These are phyloP conservation scores for Antedon bifida DNA, from an alignment of 35 echinoderm and acorn worm species.

Conservation along the genomic window DNA sequence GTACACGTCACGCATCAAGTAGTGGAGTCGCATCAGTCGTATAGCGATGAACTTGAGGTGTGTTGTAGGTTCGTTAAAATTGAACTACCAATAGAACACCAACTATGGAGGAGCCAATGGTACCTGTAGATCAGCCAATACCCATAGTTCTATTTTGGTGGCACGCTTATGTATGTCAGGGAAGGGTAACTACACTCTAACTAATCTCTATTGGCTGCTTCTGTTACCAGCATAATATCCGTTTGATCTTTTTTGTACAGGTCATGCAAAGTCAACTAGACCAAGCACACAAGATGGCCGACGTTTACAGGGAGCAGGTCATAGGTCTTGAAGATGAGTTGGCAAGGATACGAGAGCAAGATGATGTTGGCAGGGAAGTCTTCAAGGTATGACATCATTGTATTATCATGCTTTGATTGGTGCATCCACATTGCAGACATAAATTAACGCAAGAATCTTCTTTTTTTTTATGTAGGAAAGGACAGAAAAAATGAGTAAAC, in stretches of 20 bases:
- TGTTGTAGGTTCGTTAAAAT: background rate
- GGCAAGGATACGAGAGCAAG: slow-evolving; percentile 69
- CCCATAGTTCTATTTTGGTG: too few species aligned
- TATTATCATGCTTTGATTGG: too few species aligned
- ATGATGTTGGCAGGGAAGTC: slow-evolving; percentile 87
- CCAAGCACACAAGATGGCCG: slow-evolving; percentile 86
- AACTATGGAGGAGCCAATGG: too few species aligned
- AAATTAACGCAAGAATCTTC: too few species aligned
- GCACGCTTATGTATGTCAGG: too few species aligned
- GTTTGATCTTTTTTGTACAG: too few species aligned
- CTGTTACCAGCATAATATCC: too few species aligned
- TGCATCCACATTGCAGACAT: too few species aligned
- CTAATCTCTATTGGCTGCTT: too few species aligned
- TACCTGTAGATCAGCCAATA: too few species aligned
- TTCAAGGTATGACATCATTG: slow-evolving; percentile 59
- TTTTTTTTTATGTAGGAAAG: slow-evolving; percentile 29
- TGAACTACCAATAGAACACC: too few species aligned
- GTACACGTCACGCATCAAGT: slow-evolving; percentile 61
- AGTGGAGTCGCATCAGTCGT: slow-evolving; percentile 53
- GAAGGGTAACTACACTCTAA: too few species aligned
- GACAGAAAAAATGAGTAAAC: slow-evolving; percentile 62
- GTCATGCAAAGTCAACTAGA: slow-evolving; percentile 64
- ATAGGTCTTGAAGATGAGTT: slow-evolving; percentile 70
- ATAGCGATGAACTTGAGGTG: slow-evolving; percentile 74
- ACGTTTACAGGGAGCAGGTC: slow-evolving; percentile 94